Percentiles rank a stretch among this genome's conserved stretches.
phyloP scores from a whole-genome alignment of 2,888 invertebrate species.

The Cerceris ruficornis region DNA sequence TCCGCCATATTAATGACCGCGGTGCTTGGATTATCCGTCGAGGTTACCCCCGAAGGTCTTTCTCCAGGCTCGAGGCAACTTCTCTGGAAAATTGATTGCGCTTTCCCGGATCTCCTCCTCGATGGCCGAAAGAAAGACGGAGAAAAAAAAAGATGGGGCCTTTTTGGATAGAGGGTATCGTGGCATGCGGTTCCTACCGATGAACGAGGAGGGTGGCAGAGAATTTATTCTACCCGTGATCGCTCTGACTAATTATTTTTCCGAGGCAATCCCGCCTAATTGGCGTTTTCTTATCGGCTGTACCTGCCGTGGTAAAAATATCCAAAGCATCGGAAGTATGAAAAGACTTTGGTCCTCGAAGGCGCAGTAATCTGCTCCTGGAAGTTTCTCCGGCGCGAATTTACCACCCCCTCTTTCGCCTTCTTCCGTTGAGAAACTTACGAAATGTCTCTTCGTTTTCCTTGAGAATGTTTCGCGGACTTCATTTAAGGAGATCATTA shows the following conservation, averaged over 20 bases:
- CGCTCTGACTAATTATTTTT: constrained; percentile 58
- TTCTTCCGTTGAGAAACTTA: constrained; percentile 17
- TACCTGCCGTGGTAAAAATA: constrained; percentile 25
- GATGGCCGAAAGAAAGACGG: constrained; percentile 2
- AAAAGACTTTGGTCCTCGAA: constrained; percentile 32
- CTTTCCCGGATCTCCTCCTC: constrained; percentile 40
- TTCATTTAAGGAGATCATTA: constrained; percentile 41
- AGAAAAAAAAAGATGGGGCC: constrained; percentile 3
- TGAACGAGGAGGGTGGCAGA: constrained; percentile 7
- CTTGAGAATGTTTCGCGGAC: constrained; percentile 20
- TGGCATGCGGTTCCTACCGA: constrained; percentile 3
- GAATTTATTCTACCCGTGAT: constrained; percentile 33
- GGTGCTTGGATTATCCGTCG: constrained; percentile 72
- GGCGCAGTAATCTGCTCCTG: constrained; percentile 43
- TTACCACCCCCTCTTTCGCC: background rate
- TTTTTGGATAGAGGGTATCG: background rate
- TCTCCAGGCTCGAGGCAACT: constrained; percentile 50
- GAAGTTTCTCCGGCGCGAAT: constrained; percentile 24
- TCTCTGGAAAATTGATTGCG: constrained; percentile 65
- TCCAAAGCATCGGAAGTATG: constrained; percentile 43
- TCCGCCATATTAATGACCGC: constrained; percentile 76
- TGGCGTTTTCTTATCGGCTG: constrained; percentile 53
- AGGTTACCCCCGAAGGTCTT: constrained; percentile 52
- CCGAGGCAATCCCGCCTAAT: constrained; percentile 52
- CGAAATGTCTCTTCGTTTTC: constrained; percentile 13